Percentiles rank a stretch among this genome's conserved stretches.
These are phyloP conservation scores for Eurypyga helias DNA, from an alignment of 2,113 vertebrate genomes.

Conservation along the genomic window DNA sequence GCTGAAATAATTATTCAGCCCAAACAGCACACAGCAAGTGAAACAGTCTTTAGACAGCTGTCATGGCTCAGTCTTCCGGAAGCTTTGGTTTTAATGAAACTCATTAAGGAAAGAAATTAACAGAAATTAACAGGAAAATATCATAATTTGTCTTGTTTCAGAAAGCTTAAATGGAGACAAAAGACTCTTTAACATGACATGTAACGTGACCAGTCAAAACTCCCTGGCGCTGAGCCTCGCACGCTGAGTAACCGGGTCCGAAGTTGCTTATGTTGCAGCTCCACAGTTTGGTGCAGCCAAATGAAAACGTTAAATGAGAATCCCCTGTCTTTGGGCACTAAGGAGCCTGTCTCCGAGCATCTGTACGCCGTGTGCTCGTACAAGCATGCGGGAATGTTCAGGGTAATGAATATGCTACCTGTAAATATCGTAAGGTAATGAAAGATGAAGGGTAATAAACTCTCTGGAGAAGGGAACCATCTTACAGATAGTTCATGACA, in stretches of 20 bases:
- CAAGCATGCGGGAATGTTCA: background rate
- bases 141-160: conserved; percentile 82
- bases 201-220: conserved; percentile 64
- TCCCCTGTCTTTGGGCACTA: background rate
- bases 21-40: conserved; percentile 73
- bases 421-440: conserved; percentile 43
- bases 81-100: conserved; percentile 82
- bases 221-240: background rate
- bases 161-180: conserved; percentile 79
- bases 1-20: conserved; percentile 78
- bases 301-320: background rate
- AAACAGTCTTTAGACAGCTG: conserved; percentile 80
- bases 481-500: background rate
- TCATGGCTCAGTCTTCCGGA: conserved; percentile 77
- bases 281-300: background rate
- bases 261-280: conserved; percentile 17
- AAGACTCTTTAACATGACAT: conserved; percentile 71
- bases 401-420: conserved; percentile 27
- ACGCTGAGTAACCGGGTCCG: background rate
- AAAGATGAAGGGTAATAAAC: conserved; percentile 55
- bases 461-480: conserved; percentile 16
- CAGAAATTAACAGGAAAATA: conserved; percentile 79
- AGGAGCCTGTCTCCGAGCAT: background rate
- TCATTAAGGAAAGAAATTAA: conserved; percentile 83
- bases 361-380: background rate